These are phyloP conservation scores for Takifugu ocellatus DNA, from an alignment of 2,797 vertebrate species.

Conservation along the genomic window DNA sequence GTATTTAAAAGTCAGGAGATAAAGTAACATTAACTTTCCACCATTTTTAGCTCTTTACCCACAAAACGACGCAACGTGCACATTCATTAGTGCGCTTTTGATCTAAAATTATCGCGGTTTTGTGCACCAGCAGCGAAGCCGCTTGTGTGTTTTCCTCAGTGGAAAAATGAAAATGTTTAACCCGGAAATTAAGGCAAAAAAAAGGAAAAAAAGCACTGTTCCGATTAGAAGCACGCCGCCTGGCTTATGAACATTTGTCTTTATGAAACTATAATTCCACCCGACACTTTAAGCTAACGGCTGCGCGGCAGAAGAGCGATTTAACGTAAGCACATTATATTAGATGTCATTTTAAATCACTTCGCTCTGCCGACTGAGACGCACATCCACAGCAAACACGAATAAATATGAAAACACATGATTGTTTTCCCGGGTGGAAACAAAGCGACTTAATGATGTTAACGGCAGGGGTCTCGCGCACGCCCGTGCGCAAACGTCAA, in stretches of 20 bases:
- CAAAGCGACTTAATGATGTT: neutral
- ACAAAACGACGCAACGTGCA: no score
- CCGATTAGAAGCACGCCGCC: slow-evolving; percentile 4
- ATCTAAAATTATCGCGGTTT: no score
- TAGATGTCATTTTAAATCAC: neutral
- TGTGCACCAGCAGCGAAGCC: no score
- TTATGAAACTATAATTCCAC: slow-evolving; percentile 6
- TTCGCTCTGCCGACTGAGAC: neutral
- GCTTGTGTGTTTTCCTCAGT: no score
- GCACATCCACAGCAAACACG: neutral
- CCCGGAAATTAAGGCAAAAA: neutral
- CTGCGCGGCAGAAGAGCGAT: neutral
- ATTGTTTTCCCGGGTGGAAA: neutral
- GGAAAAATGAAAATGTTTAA: neutral
- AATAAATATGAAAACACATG: neutral
- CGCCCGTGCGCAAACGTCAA: neutral
- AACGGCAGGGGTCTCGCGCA: neutral
- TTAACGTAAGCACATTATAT: slow-evolving; percentile 6
- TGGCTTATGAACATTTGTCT: slow-evolving; percentile 12
- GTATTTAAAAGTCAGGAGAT: no score
- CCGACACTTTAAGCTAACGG: neutral
- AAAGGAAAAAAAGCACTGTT: slow-evolving; percentile 9
- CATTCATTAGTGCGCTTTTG: no score
- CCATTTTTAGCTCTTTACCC: no score
- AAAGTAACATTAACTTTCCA: no score